phyloP scores from a whole-genome alignment of 2,888 invertebrate species.

The Coelopa pilipes region DNA sequence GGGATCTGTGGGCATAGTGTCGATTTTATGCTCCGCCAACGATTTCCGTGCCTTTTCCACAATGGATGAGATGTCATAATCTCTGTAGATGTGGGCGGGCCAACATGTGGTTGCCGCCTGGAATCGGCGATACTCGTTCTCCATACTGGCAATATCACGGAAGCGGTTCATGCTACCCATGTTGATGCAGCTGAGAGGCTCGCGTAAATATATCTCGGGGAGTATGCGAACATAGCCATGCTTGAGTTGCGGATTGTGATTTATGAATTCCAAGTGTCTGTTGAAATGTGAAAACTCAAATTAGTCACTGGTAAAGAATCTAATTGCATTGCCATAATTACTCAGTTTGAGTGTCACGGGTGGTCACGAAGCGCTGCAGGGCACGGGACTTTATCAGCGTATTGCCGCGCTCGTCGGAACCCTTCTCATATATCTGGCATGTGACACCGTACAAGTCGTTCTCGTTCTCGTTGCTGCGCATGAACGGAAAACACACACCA shows the following conservation, averaged over 20 bases:
- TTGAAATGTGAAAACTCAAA: conserved; percentile 18
- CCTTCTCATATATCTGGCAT: conserved; percentile 66
- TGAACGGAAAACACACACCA: conserved; percentile 62
- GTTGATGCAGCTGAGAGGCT: conserved; percentile 69
- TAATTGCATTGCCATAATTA: conserved; percentile 38
- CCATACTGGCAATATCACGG: conserved; percentile 62
- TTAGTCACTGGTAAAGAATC: neutral
- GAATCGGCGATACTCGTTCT: conserved; percentile 57
- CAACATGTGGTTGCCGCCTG: conserved; percentile 72
- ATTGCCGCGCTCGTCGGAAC: conserved; percentile 57
- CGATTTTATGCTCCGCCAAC: conserved; percentile 59
- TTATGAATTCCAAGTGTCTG: conserved; percentile 60
- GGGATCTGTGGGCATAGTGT: conserved; percentile 75
- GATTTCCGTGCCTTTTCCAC: conserved; percentile 64
- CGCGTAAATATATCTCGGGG: conserved; percentile 73
- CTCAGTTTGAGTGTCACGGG: conserved; percentile 58
- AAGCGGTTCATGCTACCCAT: conserved; percentile 67
- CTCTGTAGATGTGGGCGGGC: conserved; percentile 76
- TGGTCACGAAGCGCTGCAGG: conserved; percentile 75
- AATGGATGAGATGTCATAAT: conserved; percentile 70
- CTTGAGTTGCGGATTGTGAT: conserved; percentile 62
- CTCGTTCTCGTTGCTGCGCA: conserved; percentile 48
- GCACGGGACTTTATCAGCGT: conserved; percentile 80
- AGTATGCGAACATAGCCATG: conserved; percentile 75
- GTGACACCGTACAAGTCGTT: conserved; percentile 62